Base-by-base conservation (phyloP, 2,888 invertebrate genomes). In the Dilophus febrilis region DNA sequence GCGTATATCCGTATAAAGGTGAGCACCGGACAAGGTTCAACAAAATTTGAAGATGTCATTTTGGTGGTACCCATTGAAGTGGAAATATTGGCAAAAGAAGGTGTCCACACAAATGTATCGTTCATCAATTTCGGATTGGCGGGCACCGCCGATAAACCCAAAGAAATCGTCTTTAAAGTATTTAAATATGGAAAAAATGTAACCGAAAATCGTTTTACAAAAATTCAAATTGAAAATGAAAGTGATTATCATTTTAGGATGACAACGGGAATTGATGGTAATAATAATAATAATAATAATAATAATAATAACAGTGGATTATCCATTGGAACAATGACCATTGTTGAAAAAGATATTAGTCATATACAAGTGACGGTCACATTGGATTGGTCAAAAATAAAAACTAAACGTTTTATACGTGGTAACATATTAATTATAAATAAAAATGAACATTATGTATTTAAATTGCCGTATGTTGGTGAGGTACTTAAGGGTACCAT, bases 61-160 rank as follows among this genome's bases (percentile, higher is more conserved):
- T 68, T 88, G 47, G 75, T 88, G 46, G 72, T 88, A 46, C 86
- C 87, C 26, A 71, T 88, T 35, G 87, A 87, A 64, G 77, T 88
- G 40, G 83, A 86, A 66, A 83, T 87, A 41, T 61, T 74, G 18
- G 68, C 67, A 42, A 64, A 67, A 41, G 70, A 78, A 46, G 82
- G 85, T 37, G 67, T 87, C 42, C 86, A 82, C 62, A 74, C 81
- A 49, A 74, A 81, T n/a, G 75, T 77, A 53, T 73, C 72, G 40
- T 61, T 77, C 42, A 65, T 90, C 27, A 85, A 90, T 64, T 87
- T 90, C 62, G 88, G 88, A 27, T 71, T 84, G 44, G 68, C 86
- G 37, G 76, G 83, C 37, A 76, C 77, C 22, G 61, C 72, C 40
- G 80, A 83, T 54, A 64, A 69, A 37, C 73, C 80, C 8, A 71